These are phyloP conservation scores for Dascillus cervinus DNA, from an alignment of 2,888 invertebrate genomes.

Conservation along the genomic window DNA sequence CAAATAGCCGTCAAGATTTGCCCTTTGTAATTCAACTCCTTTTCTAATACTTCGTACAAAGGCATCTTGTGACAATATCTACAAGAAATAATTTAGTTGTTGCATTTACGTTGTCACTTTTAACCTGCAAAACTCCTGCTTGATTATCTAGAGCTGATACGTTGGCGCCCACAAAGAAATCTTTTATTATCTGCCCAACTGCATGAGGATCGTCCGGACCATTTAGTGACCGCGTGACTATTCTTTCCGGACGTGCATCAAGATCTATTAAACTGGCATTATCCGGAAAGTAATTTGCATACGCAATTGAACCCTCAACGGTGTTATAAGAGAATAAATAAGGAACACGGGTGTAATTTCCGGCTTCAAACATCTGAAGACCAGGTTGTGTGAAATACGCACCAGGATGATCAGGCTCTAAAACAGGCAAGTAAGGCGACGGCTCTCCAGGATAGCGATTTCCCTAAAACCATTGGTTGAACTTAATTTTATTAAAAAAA, in stretches of 20 bases:
- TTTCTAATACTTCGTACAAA: neutral
- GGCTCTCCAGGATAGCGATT: no score
- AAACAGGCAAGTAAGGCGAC: neutral
- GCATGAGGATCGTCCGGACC: no score
- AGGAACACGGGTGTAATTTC: neutral
- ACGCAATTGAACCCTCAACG: slow-evolving; percentile 13
- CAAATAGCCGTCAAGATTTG: neutral
- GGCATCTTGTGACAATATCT: neutral
- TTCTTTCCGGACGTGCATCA: no score
- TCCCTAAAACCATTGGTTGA: no score
- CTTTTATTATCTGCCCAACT: neutral
- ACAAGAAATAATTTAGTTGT: no score
- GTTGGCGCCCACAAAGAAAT: neutral
- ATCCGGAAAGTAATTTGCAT: neutral
- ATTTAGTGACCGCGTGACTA: no score
- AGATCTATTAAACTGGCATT: no score
- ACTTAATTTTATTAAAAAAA: no score
- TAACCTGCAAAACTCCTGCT: no score
- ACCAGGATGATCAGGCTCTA: neutral
- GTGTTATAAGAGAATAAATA: neutral
- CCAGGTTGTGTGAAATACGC: neutral
- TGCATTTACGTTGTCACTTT: no score
- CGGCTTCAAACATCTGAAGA: neutral
- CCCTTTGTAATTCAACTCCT: neutral
- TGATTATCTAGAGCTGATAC: neutral